Percentiles rank a stretch among this genome's conserved stretches.
Conservation (phyloP, 2,797 vertebrate species). For the Pristis pectinata region DNA sequence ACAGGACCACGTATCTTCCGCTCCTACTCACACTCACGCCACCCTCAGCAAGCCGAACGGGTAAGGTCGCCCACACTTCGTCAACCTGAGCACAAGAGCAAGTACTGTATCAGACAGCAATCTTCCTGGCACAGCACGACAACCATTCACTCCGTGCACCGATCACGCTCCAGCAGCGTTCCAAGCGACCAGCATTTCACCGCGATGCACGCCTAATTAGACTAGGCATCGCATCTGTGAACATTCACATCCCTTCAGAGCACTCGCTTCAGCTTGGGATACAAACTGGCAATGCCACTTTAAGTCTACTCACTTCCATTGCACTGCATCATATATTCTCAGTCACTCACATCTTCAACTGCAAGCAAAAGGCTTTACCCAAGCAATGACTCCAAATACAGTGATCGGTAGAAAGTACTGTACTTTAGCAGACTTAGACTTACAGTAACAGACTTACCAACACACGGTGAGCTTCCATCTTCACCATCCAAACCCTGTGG, state of each 20-base stretch:
- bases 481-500: slow-evolving; percentile 57
- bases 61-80: slow-evolving; percentile 61
- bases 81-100: slow-evolving; percentile 60
- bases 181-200: neutral
- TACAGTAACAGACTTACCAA: slow-evolving; percentile 58
- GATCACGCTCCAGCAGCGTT: neutral
- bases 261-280: neutral
- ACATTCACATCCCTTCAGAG: neutral
- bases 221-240: neutral
- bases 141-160: neutral
- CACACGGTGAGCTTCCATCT: slow-evolving; percentile 51
- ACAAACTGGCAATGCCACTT: no score
- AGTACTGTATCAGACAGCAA: neutral
- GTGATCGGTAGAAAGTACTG: neutral
- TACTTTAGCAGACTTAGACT: neutral
- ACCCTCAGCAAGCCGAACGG: slow-evolving; percentile 51
- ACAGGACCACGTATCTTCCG: slow-evolving; percentile 55
- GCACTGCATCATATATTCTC: no score
- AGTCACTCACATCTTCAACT: neutral
- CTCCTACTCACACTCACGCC: slow-evolving; percentile 54
- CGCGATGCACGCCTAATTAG: neutral
- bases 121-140: neutral
- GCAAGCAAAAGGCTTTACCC: neutral
- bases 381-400: no score
- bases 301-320: no score